Base-by-base conservation (phyloP, 2,113 vertebrate species). In the Clupea harengus region DNA sequence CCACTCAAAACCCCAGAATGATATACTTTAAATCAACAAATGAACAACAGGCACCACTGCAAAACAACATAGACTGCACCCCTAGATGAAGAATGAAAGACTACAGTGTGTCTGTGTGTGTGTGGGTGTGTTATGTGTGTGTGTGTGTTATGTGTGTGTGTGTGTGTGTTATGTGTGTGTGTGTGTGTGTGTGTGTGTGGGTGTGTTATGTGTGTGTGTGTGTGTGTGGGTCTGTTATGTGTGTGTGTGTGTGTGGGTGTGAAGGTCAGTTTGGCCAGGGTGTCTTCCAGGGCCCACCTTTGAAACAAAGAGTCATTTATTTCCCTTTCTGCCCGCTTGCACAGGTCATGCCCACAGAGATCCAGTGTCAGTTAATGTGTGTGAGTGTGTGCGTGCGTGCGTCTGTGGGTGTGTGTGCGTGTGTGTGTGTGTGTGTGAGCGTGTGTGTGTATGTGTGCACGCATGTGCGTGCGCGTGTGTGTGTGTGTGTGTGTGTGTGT, bases 301-400 rank as follows among this genome's bases (percentile, higher is more conserved):
- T 28, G 32, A 87, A 75, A 9, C 1, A 28, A 72, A 82, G 83
- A 83, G 78, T 86, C 82, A 81, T 88, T 46, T 85, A 50, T 83
- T 52, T 85, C 81, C 46, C 22, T 75, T 20, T 45, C n/a, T 81
- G 57, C 78, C 87, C 84, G 50, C 57, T 82, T 72, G 78, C 72
- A 20, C 39, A 87, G 86, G 88, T 88, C 88, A 89, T 82, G 83
- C 75, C 85, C 32, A 45, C 47, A 78, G 84, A 89, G 88, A 84
- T 85, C 81, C 82, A 87, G 82, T 87, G 82, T 87, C 85, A 67
- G 60, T 85, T 84, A 90, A 88, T 90, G 88, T 81, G 82, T 81
- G 88, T 85, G 75, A 83, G 75, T 85, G 22, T 25, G 22, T n/a
- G 22, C n/a, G 22, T 25, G 57, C n/a, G 22, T n/a, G 57, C 3